Base-by-base conservation (phyloP, 2,113 vertebrate species). In the Cnemophilus loriae region DNA sequence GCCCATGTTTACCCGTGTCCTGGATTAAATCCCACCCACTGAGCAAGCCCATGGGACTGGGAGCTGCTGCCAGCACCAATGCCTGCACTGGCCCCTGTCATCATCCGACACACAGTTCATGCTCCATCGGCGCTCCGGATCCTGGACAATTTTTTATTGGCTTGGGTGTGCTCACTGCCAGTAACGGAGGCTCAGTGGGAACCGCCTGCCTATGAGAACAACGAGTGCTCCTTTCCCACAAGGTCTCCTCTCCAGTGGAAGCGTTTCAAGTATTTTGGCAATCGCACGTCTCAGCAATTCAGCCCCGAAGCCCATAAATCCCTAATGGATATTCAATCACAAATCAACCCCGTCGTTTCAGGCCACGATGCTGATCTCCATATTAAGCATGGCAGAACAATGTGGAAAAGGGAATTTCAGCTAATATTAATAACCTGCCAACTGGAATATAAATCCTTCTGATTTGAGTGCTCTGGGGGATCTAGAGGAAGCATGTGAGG, bases 201-300 rank as follows among this genome's bases (percentile, higher is more conserved):
- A 80, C 60, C 0, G 41, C 65, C 23, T 71, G 76, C 2, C 3
- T 55, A 85, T 0, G 30, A 89, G 93, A 95, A 95, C 95, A 96
- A 60, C 1, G 7, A 94, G 75, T 77, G 65, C 87, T 96, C 68
- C 74, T 90, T 96, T 96, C 96, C 95, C 96, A 97, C 88, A 95
- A 93, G 79, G 90, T 89, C 93, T 89, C 76, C 50, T 84, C 89
- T 95, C 73, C 76, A 70, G 68, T 81, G 93, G 85, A 96, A 81
- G 79, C 5, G 27, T 96, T 93, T 90, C 90, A 95, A 95, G 85
- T 86, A 95, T 96, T 93, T 74, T 93, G 95, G 95, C 88, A 94
- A 88, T 39, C 2, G 20, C 75, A 37, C 7, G 0, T 92, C 85
- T 82, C 10, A 11, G 93, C 74, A 80, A 90, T 91, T 79, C 74